phyloP scores from a whole-genome alignment of 2,888 invertebrate genomes.

The Lasius fuliginosus region DNA sequence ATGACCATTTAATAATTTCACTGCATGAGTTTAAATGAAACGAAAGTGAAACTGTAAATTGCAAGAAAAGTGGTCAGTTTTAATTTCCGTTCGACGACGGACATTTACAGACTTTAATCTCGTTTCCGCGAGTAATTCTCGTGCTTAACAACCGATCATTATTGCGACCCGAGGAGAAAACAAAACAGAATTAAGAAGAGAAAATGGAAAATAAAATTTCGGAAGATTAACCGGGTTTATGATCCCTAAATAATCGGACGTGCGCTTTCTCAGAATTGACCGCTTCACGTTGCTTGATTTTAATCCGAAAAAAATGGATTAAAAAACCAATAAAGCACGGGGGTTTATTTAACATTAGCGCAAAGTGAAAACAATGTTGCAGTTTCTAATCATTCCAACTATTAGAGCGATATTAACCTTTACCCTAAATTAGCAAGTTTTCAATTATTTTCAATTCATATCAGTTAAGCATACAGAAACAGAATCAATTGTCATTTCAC shows the following conservation, averaged over 20 bases:
- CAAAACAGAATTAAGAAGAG: constrained; percentile 58
- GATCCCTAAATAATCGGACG: constrained; percentile 60
- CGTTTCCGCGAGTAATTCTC: constrained; percentile 30
- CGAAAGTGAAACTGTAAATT: constrained; percentile 47
- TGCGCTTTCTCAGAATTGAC: constrained; percentile 54
- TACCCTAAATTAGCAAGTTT: background rate
- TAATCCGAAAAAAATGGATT: constrained; percentile 25
- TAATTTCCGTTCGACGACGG: constrained; percentile 48
- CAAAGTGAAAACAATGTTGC: constrained; percentile 42
- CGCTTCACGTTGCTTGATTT: constrained; percentile 53
- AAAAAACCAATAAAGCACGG: background rate
- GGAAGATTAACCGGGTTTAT: constrained; percentile 55
- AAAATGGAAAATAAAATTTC: constrained; percentile 48
- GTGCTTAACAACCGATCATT: constrained; percentile 24
- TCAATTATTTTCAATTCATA: background rate
- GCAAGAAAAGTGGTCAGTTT: constrained; percentile 35
- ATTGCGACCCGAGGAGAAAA: background rate
- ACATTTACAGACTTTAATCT: constrained; percentile 14
- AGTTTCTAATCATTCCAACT: constrained; percentile 3
- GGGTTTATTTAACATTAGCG: constrained; percentile 21
- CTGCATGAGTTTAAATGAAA: constrained; percentile 27
- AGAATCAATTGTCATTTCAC: background rate
- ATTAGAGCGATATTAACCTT: background rate
- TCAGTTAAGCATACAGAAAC: background rate
- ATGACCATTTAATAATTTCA: constrained; percentile 50